Percentiles rank a stretch among this genome's conserved stretches.
Evolutionary conservation across 2,113 vertebrate genomes (phyloP).

Genomic region (Dipodomys stephensi): DNA sequence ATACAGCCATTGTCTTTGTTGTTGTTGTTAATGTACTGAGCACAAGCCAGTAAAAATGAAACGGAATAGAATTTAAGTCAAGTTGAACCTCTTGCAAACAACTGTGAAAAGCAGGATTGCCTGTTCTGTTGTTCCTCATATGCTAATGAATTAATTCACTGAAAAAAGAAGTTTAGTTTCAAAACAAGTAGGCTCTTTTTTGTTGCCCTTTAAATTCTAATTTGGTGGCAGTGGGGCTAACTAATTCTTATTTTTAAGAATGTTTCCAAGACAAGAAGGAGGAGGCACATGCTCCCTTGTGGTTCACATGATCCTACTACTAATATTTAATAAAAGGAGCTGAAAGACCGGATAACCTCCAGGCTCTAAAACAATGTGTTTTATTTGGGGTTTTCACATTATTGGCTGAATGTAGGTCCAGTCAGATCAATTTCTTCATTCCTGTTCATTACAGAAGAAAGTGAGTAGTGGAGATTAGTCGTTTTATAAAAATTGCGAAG

Average conservation of each 20-base stretch:
- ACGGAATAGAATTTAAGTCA: background rate
- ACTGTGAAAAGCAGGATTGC: background rate
- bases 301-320: background rate
- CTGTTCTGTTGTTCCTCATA: background rate
- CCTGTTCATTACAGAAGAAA: background rate
- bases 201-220: background rate
- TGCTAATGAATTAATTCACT: too few relatives aligned
- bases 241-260: slow-evolving; percentile 16
- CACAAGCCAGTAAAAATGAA: background rate
- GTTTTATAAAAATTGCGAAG: background rate
- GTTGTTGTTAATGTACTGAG: too few relatives aligned
- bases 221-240: background rate
- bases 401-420: background rate
- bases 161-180: too few relatives aligned
- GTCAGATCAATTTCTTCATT: background rate
- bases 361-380: background rate
- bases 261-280: slow-evolving; percentile 9
- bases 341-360: background rate
- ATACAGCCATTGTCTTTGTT: too few relatives aligned
- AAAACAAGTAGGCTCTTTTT: background rate
- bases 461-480: background rate
- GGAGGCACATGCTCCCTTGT: background rate
- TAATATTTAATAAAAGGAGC: background rate
- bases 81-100: background rate
- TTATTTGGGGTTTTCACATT: background rate